These are phyloP conservation scores for Papilio aristodemus DNA, from an alignment of 1,140 invertebrate species.

Conservation along the genomic window DNA sequence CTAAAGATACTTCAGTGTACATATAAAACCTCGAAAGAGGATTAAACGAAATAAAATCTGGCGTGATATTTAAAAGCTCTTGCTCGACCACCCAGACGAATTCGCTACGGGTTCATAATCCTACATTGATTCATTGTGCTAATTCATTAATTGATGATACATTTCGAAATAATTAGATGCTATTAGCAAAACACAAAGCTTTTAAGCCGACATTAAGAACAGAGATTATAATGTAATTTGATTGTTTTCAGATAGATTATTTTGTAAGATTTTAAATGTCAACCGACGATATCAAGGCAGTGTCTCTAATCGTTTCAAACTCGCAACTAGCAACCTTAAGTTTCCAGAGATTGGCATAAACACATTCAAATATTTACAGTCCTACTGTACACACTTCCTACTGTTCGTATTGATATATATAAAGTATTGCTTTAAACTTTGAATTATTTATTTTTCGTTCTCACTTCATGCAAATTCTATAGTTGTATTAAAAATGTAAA, in stretches of 20 bases:
- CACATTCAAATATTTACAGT: too few relatives aligned
- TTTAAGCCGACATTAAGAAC: not conserved
- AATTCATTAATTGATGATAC: constrained; percentile 1
- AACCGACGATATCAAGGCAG: not conserved
- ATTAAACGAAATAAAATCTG: not conserved
- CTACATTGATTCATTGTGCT: constrained; percentile 1
- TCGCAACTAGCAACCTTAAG: too few relatives aligned
- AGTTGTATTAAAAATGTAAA: too few relatives aligned
- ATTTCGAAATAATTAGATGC: constrained; percentile 3
- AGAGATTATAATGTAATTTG: constrained; percentile 5
- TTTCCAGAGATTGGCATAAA: too few relatives aligned
- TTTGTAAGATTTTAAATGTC: not conserved
- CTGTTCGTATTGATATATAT: too few relatives aligned
- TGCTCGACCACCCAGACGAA: not conserved
- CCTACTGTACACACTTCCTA: too few relatives aligned
- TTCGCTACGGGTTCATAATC: not conserved
- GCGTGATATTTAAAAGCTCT: not conserved
- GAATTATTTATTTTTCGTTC: too few relatives aligned
- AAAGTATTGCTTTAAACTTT: too few relatives aligned
- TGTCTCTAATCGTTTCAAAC: too few relatives aligned
- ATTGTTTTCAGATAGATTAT: not conserved
- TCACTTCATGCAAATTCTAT: too few relatives aligned
- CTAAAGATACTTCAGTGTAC: too few relatives aligned
- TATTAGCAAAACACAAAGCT: constrained; percentile 6
- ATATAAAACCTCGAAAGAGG: constrained; percentile 11